Base-by-base conservation (phyloP, 2,888 invertebrate species). In the Stratiomys singularior region DNA sequence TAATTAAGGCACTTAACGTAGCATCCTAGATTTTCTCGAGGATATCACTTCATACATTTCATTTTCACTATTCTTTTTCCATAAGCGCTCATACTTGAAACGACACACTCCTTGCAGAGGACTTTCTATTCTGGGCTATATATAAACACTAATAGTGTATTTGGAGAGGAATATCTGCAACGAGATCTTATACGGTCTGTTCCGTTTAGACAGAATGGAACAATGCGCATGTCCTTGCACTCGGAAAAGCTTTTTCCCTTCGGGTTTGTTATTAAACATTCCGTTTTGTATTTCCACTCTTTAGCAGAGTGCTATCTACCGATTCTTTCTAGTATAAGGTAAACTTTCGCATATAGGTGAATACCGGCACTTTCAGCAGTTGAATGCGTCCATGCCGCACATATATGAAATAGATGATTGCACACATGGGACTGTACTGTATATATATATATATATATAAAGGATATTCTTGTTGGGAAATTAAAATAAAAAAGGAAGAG, bases 1-100 rank as follows among this genome's bases (percentile, higher is more conserved):
- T 37, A 66, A 66, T 66, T 66, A 66, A 66, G 66, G 37, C 66
- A 66, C 66, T 66, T 66, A 30, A 66, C n/a, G 37, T 30, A 27
- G n/a, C 30, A 18, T 30, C 37, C 66, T 30, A 64, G 23, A 64
- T 66, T 30, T 37, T 37, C 37, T 5, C 27, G 15, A 66, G 66
- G 37, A 66, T 66, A n/a, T 21, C 30, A 37, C 66, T 2, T 52
- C 15, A 52, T 52, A 52, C n/a, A 52, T 52, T 52, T 52, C 7
- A 15, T 13, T 44, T 52, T 52, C 52, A 52, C 18, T 52, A 4
- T 37, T 13, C 7, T 18, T 52, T 52, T 9, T 52, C n/a, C n/a
- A n/a, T n/a, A n/a, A 52, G 4, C 52, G 15, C 18, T 18, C 7
- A 52, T 18, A 52, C 52, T 52, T 37, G 9, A 52, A 18, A 52